Base-by-base conservation (phyloP, 2,113 vertebrate genomes). In the Sinocyclocheilus rhinocerous region DNA sequence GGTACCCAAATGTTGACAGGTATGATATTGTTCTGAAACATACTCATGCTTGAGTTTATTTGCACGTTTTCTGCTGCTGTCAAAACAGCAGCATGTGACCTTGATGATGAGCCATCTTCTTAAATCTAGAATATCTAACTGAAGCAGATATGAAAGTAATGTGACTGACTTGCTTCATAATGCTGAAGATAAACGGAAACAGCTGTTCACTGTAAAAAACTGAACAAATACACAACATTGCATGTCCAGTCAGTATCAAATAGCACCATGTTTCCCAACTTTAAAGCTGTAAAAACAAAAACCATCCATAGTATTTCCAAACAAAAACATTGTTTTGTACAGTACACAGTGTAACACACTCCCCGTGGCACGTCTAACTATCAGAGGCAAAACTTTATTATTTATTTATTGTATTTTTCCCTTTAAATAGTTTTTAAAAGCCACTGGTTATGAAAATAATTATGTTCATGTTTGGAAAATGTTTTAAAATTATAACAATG, bases 251-350 rank as follows among this genome's bases (percentile, higher is more conserved):
- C n/a, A 76, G 15, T 65, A 83, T 83, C 16, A 36, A 79, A 85
- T 70, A 24, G 12, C 45, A 24, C 75, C 22, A n/a, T 13, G 15
- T 1, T 80, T 59, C 33, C 65, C 24, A 24, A 78, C 61, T 70
- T 55, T 65, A 65, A 70, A 78, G 76, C 48, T 85, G 76, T 70
- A 4, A 67, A 61, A 84, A 86, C 79, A 83, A 57, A 87, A 67
- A 45, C 5, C 12, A 55, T 22, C 26, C 42, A 59, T 33, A 20
- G 33, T 24, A 63, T 29, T 29, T 29, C 52, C 11, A 42, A 84
- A 48, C 52, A 16, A 16, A 75, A 61, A 59, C 42, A 52, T n/a
- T 67, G 69, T 59, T 84, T 48, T 55, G 20, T 39, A 55, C 26
- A 85, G n/a, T 42, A 24, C 33, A 72, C 33, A 1, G 16, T 2